A percentile compares a stretch with the other conserved stretches of the same genome.
These are phyloP conservation scores for Incurvaria masculella DNA, from an alignment of 2,888 invertebrate species.

Conservation along the genomic window DNA sequence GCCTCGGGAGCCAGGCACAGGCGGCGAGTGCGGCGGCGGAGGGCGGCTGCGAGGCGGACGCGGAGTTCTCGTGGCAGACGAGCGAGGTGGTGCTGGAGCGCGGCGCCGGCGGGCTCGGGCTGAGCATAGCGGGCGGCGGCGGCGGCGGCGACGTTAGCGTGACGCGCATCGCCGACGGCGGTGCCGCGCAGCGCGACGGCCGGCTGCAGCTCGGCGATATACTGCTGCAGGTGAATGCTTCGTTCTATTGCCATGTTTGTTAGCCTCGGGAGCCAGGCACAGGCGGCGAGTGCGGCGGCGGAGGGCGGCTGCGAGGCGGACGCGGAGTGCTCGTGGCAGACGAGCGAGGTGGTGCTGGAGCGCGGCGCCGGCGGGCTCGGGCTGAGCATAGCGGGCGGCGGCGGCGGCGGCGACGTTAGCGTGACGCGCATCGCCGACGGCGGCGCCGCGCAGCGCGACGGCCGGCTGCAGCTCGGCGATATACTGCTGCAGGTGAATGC, in stretches of 20 bases:
- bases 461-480: slow-evolving; percentile 90
- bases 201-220: slow-evolving; percentile 92
- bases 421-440: slow-evolving; percentile 94
- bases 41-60: no score
- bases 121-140: slow-evolving; percentile 98
- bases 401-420: slow-evolving; percentile 93
- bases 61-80: slow-evolving; percentile 84
- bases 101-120: slow-evolving; percentile 86
- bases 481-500: slow-evolving; percentile 80
- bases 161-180: slow-evolving; percentile 91
- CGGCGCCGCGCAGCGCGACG: slow-evolving; percentile 85
- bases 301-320: no score
- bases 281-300: no score
- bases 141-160: slow-evolving; percentile 95
- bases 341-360: slow-evolving; percentile 88
- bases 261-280: no score
- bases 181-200: slow-evolving; percentile 85
- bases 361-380: slow-evolving; percentile 87
- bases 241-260: no score
- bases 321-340: slow-evolving; percentile 82
- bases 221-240: slow-evolving; percentile 75
- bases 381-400: slow-evolving; percentile 98
- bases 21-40: no score
- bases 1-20: no score
- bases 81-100: slow-evolving; percentile 90